These are phyloP conservation scores for Trogon melanurus DNA, from an alignment of 2,113 vertebrate genomes.

Conservation along the genomic window DNA sequence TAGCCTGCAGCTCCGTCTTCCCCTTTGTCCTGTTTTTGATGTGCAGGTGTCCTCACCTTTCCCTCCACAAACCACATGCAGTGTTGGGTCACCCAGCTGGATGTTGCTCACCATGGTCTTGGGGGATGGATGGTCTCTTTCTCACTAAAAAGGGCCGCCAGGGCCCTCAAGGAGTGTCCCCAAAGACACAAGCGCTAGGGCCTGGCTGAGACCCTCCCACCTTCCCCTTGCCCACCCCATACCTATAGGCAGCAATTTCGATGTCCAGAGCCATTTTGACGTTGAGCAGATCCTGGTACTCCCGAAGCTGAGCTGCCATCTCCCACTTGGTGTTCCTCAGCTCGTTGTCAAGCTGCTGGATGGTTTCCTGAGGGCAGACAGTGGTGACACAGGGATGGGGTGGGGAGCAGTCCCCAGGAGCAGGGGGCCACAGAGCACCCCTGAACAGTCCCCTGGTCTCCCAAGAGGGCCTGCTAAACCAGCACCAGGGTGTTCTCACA, in stretches of 20 bases:
- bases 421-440: background rate
- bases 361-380: constrained; percentile 81
- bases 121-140: too few relatives aligned
- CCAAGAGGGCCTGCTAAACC: background rate
- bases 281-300: constrained; percentile 95
- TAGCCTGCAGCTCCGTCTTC: background rate
- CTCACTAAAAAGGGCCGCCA: background rate
- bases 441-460: background rate
- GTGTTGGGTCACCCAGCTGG: background rate
- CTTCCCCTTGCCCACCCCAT: background rate
- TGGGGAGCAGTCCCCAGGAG: background rate
- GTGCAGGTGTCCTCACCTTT: background rate
- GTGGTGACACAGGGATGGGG: background rate
- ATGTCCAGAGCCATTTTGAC: constrained; percentile 98
- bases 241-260: constrained; percentile 96
- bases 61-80: background rate
- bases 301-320: constrained; percentile 92
- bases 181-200: background rate
- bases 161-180: background rate
- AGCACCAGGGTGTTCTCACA: background rate
- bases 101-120: rapidly evolving
- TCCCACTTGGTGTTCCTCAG: constrained; percentile 94
- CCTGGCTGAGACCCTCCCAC: background rate
- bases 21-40: background rate
- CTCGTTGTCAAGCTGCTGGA: constrained; percentile 90